These are phyloP conservation scores for Tachina grossa DNA, from an alignment of 2,888 invertebrate species.

Conservation along the genomic window DNA sequence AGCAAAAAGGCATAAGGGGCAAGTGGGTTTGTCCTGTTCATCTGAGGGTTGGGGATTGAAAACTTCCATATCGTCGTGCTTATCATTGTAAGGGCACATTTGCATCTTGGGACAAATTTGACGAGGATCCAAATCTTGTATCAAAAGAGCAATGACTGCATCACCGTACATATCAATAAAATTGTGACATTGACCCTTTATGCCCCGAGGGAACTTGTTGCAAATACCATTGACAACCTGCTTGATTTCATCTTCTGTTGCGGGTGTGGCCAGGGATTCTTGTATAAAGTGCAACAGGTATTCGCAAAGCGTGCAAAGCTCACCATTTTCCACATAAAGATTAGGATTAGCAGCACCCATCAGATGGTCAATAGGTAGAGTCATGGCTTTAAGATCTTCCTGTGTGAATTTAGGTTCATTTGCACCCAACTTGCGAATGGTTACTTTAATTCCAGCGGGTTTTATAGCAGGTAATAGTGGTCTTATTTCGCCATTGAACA, in stretches of 20 bases:
- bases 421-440: slow-evolving; percentile 79
- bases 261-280: slow-evolving; percentile 87
- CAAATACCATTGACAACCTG: slow-evolving; percentile 88
- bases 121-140: slow-evolving; percentile 84
- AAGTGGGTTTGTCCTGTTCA: slow-evolving; percentile 86
- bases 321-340: slow-evolving; percentile 82
- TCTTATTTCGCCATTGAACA: slow-evolving; percentile 83
- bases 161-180: slow-evolving; percentile 92
- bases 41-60: slow-evolving; percentile 80
- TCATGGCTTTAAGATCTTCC: slow-evolving; percentile 80
- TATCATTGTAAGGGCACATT: slow-evolving; percentile 85
- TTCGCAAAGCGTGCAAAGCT: slow-evolving; percentile 90
- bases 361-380: slow-evolving; percentile 84
- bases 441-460: slow-evolving; percentile 82
- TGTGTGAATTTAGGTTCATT: slow-evolving; percentile 79
- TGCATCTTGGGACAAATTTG: slow-evolving; percentile 87
- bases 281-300: slow-evolving; percentile 92
- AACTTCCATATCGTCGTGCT: slow-evolving; percentile 84
- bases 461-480: slow-evolving; percentile 85
- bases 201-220: slow-evolving; percentile 85
- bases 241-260: slow-evolving; percentile 88
- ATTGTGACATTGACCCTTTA: slow-evolving; percentile 87
- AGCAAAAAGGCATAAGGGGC: slow-evolving; percentile 93
- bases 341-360: slow-evolving; percentile 81
- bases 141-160: slow-evolving; percentile 89